These are phyloP conservation scores for Drosophila mulleri DNA, from an alignment of 2,888 invertebrate genomes.

Conservation along the genomic window DNA sequence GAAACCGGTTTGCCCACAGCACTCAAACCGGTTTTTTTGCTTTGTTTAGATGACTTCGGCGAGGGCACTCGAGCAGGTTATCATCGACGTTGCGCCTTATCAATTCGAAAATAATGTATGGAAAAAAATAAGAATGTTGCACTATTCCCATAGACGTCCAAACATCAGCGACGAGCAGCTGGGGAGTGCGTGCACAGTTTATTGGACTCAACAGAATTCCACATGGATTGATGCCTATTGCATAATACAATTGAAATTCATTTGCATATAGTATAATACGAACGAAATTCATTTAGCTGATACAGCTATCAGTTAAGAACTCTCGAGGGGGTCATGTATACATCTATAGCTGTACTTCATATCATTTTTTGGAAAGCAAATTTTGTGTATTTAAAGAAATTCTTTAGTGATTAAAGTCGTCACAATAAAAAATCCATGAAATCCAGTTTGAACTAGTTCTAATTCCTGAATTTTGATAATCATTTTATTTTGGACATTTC, in stretches of 20 bases:
- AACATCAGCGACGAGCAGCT: slow-evolving; percentile 41
- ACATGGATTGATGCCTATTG: slow-evolving; percentile 15
- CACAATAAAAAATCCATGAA: not conserved
- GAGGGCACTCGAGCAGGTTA: slow-evolving; percentile 66
- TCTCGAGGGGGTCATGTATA: slow-evolving; percentile 7
- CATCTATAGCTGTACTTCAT: not conserved
- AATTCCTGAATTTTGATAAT: slow-evolving; percentile 1
- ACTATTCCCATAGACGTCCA: slow-evolving; percentile 25
- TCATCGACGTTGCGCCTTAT: slow-evolving; percentile 38
- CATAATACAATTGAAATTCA: slow-evolving; percentile 20
- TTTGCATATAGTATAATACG: not conserved
- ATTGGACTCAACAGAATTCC: slow-evolving; percentile 9
- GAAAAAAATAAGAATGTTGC: slow-evolving; percentile 15
- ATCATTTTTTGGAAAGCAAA: slow-evolving; percentile 2
- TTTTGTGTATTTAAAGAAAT: slow-evolving; percentile 6
- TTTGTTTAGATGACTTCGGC: slow-evolving; percentile 39
- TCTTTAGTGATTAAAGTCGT: slow-evolving; percentile 5
- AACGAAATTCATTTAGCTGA: slow-evolving; percentile 26
- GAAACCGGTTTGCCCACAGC: slow-evolving; percentile 55
- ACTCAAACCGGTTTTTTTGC: slow-evolving; percentile 59
- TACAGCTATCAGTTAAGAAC: slow-evolving; percentile 37
- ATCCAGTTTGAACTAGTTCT: slow-evolving; percentile 22
- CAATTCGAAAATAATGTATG: slow-evolving; percentile 3
- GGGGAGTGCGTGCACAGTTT: slow-evolving; percentile 48
- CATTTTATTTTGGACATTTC: not conserved